Percentiles rank a stretch among this genome's conserved stretches.
Evolutionary conservation across 2,888 invertebrate species (phyloP).

Genomic region (Athripsodes cinereus): DNA sequence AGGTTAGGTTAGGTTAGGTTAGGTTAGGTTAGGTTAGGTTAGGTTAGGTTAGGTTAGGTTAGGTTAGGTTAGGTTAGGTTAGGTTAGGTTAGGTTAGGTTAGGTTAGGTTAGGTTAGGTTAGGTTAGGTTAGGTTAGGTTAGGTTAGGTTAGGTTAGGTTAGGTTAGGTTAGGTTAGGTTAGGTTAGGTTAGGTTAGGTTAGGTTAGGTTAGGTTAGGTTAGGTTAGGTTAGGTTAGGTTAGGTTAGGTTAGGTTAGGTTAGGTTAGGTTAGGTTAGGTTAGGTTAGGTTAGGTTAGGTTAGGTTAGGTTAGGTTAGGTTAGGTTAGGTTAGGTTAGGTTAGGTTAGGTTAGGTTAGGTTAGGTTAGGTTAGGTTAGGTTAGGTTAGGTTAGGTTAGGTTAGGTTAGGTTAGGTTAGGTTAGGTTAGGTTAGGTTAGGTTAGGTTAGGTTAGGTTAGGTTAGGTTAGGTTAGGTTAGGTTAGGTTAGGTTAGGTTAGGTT

Average conservation of each 20-base stretch:
- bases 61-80: constrained; percentile 10
- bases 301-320: constrained; percentile 17
- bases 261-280: constrained; percentile 24
- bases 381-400: constrained; percentile 26
- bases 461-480: constrained; percentile 29
- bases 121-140: constrained; percentile 17
- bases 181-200: constrained; percentile 29
- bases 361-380: constrained; percentile 8
- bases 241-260: constrained; percentile 25
- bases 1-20: constrained; percentile 1
- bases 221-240: constrained; percentile 26
- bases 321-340: constrained; percentile 7
- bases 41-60: constrained; percentile 8
- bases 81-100: constrained; percentile 18
- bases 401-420: constrained; percentile 28
- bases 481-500: constrained; percentile 28
- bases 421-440: constrained; percentile 21
- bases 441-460: constrained; percentile 27
- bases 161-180: constrained; percentile 28
- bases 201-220: constrained; percentile 22
- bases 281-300: constrained; percentile 24
- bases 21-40: constrained; percentile 27
- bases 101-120: constrained; percentile 4
- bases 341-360: constrained; percentile 15
- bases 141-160: constrained; percentile 27